Conservation (phyloP, 2,113 vertebrate species). For the Urocynchramus pylzowi region DNA sequence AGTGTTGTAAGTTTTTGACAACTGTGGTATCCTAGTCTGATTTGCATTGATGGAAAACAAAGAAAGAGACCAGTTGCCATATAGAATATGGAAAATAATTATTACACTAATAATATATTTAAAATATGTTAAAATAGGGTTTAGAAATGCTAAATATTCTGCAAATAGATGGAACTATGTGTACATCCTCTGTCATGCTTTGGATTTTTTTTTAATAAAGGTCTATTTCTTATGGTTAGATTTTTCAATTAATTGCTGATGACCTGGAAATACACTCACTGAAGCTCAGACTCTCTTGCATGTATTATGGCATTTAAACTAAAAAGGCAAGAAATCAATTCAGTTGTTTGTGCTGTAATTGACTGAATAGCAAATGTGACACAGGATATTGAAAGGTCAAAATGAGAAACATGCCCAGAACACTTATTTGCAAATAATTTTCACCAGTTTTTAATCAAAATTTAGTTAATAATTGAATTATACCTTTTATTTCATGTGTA, state of each 20-base stretch:
- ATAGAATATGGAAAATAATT: background rate
- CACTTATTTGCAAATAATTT: background rate
- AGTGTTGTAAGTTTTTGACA: background rate
- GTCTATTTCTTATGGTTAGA: background rate
- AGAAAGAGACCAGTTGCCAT: background rate
- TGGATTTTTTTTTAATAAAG: background rate
- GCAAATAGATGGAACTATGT: background rate
- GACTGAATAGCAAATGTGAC: constrained; percentile 1
- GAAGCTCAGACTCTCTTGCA: background rate
- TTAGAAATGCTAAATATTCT: background rate
- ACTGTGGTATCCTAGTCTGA: background rate
- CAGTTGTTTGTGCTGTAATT: constrained; percentile 7
- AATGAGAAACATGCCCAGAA: background rate
- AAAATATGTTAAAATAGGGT: background rate
- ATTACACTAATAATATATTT: background rate
- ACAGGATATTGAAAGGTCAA: background rate
- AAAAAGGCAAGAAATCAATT: constrained; percentile 51
- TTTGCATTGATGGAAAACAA: background rate
- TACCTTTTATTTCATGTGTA: background rate
- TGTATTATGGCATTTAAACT: constrained; percentile 11
- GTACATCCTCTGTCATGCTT: background rate
- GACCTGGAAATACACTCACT: background rate
- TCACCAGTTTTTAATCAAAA: background rate
- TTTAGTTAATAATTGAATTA: background rate
- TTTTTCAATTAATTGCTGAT: background rate